Base-by-base conservation (phyloP, 2,113 vertebrate species). In the Naja naja region DNA sequence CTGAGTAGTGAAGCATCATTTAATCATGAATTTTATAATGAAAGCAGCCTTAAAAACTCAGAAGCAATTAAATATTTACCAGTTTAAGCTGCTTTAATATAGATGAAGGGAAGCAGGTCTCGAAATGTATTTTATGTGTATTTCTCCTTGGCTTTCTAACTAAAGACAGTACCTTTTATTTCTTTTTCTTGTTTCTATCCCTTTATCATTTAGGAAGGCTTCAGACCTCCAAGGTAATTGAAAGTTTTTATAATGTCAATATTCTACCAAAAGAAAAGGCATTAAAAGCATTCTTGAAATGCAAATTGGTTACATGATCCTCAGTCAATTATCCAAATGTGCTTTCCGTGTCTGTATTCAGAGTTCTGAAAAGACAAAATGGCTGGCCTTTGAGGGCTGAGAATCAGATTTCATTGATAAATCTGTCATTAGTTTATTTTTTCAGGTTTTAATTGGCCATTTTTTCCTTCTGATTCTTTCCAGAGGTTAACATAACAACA, bases 21-120 rank as follows among this genome's bases (percentile, higher is more conserved):
- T 93, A 93, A 90, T 93, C 89, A 93, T 93, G 92, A 93, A 90
- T 93, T 93, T 60, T 93, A 93, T 93, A 90, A 93, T 93, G 92
- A 90, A 90, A 90, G 89, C 64, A 64, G 74, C 55, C 92, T 56
- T 64, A 93, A 93, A 93, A 64, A 23, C 92, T 93, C n/a, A 43
- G 55, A 90, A 93, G 55, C 89, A 90, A 90, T 93, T 90, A 93
- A 93, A 90, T 93, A 90, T 93, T 90, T 87, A 90, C 81, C 25
- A 90, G 45, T 56, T 89, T 90, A 93, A 90, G 85, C 55, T 85
- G 86, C 53, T 93, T 60, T 74, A 90, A 10, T 93, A 34, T 39
- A 81, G 55, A 60, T 90, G 55, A 93, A 93, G 89, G 30, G 55
- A 93, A 93, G 45, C 89, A 87, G n/a, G 81, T 64, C 60, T 93